Percentiles rank a stretch among this genome's conserved stretches.
These are phyloP conservation scores for Exocentrus adspersus DNA, from an alignment of 2,888 invertebrate genomes.

Conservation along the genomic window DNA sequence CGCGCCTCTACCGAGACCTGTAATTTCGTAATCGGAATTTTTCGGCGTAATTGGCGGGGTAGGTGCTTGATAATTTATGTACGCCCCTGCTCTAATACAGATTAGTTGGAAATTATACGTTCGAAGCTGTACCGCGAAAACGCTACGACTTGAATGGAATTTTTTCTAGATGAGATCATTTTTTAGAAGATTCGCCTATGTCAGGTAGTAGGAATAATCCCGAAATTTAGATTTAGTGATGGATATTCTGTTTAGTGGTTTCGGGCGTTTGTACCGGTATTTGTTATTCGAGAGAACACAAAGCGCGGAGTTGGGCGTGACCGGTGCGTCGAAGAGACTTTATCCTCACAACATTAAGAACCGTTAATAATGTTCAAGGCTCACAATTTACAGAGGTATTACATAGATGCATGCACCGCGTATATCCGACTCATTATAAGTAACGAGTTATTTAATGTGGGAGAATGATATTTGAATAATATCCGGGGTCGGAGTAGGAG, in stretches of 20 bases:
- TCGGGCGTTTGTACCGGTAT: conserved; percentile 9
- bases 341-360: conserved; percentile 15
- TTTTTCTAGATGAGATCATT: too few relatives aligned
- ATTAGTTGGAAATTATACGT: conserved; percentile 9
- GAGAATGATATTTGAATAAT: conserved; percentile 19
- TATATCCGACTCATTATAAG: conserved; percentile 25
- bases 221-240: too few relatives aligned
- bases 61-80: conserved; percentile 8
- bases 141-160: too few relatives aligned
- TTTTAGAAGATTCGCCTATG: too few relatives aligned
- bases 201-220: too few relatives aligned
- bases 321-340: not conserved
- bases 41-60: conserved; percentile 15
- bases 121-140: too few relatives aligned
- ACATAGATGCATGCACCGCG: conserved; percentile 31
- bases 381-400: conserved; percentile 33
- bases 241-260: too few relatives aligned
- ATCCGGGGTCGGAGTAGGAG: too few relatives aligned
- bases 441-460: conserved; percentile 25
- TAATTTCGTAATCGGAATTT: conserved; percentile 34
- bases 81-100: conserved; percentile 28
- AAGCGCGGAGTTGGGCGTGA: conserved; percentile 1
- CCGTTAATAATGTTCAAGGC: conserved; percentile 27
- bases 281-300: too few relatives aligned
- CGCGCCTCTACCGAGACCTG: conserved; percentile 25